Percentiles rank a stretch among this genome's conserved stretches.
Evolutionary conservation across 2,888 invertebrate species (phyloP).

Genomic region (Ectemnius lituratus): DNA sequence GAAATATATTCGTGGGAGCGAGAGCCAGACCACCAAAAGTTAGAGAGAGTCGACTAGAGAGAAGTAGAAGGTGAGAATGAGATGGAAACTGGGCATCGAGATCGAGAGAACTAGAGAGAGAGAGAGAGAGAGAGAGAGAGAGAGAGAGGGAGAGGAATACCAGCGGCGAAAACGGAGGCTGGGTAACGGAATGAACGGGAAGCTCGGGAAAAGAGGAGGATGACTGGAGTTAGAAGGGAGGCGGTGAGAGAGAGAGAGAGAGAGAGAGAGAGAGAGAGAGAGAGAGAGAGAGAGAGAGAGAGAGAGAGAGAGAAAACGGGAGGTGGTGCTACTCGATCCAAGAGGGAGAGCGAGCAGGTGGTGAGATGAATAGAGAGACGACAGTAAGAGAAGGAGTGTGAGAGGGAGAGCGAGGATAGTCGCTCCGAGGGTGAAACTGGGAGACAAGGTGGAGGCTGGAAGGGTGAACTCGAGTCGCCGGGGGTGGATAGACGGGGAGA

Average conservation of each 20-base stretch:
- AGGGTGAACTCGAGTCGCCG: conserved; percentile 40
- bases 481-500: conserved; percentile 43
- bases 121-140: background rate
- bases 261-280: too few species aligned
- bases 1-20: conserved; percentile 64
- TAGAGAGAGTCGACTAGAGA: background rate
- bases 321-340: too few species aligned
- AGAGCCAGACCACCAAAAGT: conserved; percentile 23
- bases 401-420: too few species aligned
- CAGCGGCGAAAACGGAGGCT: conserved; percentile 27
- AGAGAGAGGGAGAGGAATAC: conserved; percentile 16
- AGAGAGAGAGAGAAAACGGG: too few species aligned
- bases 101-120: background rate
- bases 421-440: conserved; percentile 13
- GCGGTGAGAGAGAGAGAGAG: conserved; percentile 1
- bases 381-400: too few species aligned
- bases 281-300: too few species aligned
- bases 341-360: too few species aligned
- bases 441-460: conserved; percentile 11
- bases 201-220: background rate
- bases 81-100: conserved; percentile 8
- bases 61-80: background rate
- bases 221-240: conserved; percentile 12
- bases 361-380: too few species aligned
- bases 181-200: conserved; percentile 24